phyloP scores from a whole-genome alignment of 2,888 invertebrate genomes.

The Synanthedon andrenaeformis region DNA sequence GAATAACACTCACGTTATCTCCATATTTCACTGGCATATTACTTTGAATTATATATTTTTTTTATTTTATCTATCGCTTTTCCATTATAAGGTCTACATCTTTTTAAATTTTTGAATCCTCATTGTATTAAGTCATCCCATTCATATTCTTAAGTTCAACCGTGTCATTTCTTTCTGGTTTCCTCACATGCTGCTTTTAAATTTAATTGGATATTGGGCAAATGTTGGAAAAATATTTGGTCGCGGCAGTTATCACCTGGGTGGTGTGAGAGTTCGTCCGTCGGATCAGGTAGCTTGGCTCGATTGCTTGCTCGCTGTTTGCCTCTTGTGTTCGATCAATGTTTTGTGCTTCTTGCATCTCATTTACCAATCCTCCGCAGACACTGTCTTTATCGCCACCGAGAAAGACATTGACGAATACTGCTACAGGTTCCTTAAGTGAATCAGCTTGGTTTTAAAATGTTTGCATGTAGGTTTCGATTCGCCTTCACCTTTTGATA shows the following conservation, averaged over 20 bases:
- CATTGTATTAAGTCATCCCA: neutral
- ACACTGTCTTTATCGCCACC: conserved; percentile 26
- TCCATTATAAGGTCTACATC: neutral
- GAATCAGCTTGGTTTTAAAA: conserved; percentile 23
- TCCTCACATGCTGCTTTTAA: conserved; percentile 66
- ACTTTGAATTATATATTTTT: conserved; percentile 20
- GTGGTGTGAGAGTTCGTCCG: conserved; percentile 68
- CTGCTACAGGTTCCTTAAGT: conserved; percentile 41
- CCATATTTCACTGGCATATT: conserved; percentile 59
- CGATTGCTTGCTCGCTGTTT: conserved; percentile 76
- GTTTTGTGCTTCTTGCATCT: conserved; percentile 75
- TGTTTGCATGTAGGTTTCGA: conserved; percentile 8
- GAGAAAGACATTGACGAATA: conserved; percentile 49
- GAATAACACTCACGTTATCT: conserved; percentile 46
- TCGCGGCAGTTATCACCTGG: conserved; percentile 66
- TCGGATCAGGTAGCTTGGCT: conserved; percentile 86
- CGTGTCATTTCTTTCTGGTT: conserved; percentile 44
- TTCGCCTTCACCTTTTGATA: neutral
- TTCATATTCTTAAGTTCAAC: neutral
- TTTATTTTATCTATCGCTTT: conserved; percentile 4
- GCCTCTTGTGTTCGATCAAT: conserved; percentile 75
- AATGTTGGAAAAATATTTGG: conserved; percentile 28
- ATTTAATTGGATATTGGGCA: conserved; percentile 41
- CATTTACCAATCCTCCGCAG: conserved; percentile 49
- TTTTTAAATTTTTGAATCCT: neutral